A percentile compares a stretch with the other conserved stretches of the same genome.
phyloP scores from a whole-genome alignment of 2,113 vertebrate genomes.

The Crotophaga sulcirostris region DNA sequence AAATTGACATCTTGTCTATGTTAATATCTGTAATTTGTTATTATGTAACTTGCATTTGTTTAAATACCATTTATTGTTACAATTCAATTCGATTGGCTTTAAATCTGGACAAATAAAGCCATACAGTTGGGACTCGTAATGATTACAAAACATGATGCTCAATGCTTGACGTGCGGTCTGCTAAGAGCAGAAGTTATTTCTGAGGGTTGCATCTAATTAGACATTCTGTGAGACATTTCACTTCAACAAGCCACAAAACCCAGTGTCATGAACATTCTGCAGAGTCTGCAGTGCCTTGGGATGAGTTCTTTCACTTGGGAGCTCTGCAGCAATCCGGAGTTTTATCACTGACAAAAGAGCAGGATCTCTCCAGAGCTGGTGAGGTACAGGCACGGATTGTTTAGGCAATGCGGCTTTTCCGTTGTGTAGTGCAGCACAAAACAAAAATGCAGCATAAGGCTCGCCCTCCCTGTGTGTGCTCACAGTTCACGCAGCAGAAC shows the following conservation, averaged over 20 bases:
- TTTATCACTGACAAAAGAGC: not conserved
- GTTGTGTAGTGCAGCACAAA: fast-evolving
- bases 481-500: fast-evolving
- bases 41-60: no score
- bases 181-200: not conserved
- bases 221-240: not conserved
- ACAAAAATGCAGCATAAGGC: not conserved
- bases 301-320: not conserved
- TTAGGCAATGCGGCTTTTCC: not conserved
- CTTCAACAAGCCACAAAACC: not conserved
- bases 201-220: not conserved
- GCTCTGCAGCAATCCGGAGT: not conserved
- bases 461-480: fast-evolving
- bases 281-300: not conserved
- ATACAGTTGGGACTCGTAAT: no score
- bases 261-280: fast-evolving
- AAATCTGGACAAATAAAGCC: no score
- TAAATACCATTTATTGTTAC: no score
- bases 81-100: no score
- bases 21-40: no score
- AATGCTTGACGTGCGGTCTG: fast-evolving
- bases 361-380: not conserved
- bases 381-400: fast-evolving
- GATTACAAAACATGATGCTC: no score
- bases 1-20: no score